Conservation (phyloP, 2,113 vertebrate genomes). For the Prietella phreatophila region DNA sequence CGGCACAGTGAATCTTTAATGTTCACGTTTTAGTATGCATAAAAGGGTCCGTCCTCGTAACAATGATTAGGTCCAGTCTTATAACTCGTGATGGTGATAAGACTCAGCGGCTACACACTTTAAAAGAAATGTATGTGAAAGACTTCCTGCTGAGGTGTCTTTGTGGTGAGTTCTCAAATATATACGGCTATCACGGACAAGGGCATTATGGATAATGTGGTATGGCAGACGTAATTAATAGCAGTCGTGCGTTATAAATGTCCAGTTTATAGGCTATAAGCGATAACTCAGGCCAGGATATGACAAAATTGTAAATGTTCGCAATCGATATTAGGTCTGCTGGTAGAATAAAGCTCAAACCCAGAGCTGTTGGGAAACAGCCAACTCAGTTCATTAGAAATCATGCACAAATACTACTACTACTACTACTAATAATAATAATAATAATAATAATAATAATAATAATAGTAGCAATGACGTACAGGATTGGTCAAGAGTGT, state of each 20-base stretch:
- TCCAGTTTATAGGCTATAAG: slow-evolving; percentile 15
- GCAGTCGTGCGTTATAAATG: slow-evolving; percentile 17
- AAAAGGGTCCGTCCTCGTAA: slow-evolving; percentile 8
- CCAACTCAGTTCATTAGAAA: not conserved
- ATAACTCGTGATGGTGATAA: slow-evolving; percentile 26
- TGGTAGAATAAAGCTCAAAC: not conserved
- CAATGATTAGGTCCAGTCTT: slow-evolving; percentile 38
- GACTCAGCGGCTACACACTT: slow-evolving; percentile 25
- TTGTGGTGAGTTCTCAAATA: not conserved
- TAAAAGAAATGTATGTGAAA: slow-evolving; percentile 18
- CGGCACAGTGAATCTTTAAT: slow-evolving; percentile 3
- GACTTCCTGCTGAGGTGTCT: not conserved
- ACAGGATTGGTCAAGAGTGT: not conserved
- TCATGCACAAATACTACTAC: not conserved
- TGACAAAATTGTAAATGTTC: slow-evolving; percentile 29
- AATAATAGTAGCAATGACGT: not conserved
- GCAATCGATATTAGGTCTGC: slow-evolving; percentile 8
- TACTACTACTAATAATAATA: too few species aligned
- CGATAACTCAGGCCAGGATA: slow-evolving; percentile 25
- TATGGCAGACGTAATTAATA: slow-evolving; percentile 17
- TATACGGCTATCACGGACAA: not conserved
- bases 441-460: too few species aligned
- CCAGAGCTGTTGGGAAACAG: not conserved
- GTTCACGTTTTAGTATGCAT: slow-evolving; percentile 16
- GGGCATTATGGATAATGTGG: slow-evolving; percentile 37